Evolutionary conservation across 2,888 invertebrate species (phyloP).

Genomic region (Thymelicus lineola): DNA sequence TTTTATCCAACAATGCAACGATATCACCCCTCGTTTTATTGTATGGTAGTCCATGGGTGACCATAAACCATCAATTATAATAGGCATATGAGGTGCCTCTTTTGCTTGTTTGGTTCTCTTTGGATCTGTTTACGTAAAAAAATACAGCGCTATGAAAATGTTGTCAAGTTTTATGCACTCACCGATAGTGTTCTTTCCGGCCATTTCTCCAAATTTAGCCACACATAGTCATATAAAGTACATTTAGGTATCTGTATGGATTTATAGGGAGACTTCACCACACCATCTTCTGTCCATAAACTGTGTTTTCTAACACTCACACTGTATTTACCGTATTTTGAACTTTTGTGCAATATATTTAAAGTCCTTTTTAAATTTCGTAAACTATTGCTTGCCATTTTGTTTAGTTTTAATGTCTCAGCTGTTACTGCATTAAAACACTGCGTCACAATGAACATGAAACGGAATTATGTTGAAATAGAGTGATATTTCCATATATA

Average conservation of each 20-base stretch:
- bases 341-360: slow-evolving; percentile 41
- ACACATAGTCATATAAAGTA: slow-evolving; percentile 86
- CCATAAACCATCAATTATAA: too few species aligned
- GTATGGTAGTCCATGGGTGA: too few species aligned
- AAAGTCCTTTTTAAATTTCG: slow-evolving; percentile 56
- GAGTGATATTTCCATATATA: background rate
- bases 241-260: slow-evolving; percentile 78
- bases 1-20: too few species aligned
- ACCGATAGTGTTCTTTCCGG: slow-evolving; percentile 86
- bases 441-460: background rate
- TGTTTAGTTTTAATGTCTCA: background rate
- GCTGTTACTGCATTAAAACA: background rate
- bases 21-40: too few species aligned
- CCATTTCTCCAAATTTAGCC: slow-evolving; percentile 87
- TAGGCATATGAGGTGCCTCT: too few species aligned
- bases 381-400: slow-evolving; percentile 59
- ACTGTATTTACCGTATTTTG: slow-evolving; percentile 45
- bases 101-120: too few species aligned
- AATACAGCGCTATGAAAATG: too few species aligned
- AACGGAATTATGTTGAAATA: background rate
- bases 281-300: slow-evolving; percentile 67
- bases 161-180: slow-evolving; percentile 57
- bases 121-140: too few species aligned
- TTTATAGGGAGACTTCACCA: slow-evolving; percentile 81
- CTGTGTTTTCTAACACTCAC: slow-evolving; percentile 57